Evolutionary conservation across 2,113 vertebrate species (phyloP), one percentile per base, ranked within the genome.

Genomic region (Gadus macrocephalus): DNA sequence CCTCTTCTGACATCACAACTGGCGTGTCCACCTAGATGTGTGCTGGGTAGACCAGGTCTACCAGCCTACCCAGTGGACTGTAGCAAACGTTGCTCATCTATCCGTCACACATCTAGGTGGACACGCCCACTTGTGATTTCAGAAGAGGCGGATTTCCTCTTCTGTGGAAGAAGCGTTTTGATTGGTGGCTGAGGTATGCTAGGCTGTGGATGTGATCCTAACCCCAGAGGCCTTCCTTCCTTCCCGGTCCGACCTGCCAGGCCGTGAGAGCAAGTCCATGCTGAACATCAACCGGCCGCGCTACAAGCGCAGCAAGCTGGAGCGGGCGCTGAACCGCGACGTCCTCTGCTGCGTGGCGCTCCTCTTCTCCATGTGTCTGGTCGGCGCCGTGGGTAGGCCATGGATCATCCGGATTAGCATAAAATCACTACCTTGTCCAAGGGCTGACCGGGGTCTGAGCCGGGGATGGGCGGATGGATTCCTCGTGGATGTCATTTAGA

Each of bases 211-310:
- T 49, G 42, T 9, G 4, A 49, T 5, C 5, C 8, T 49, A 49
- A 49, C 42, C 7, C 5, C 5, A 49, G 42, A 4, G 8, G 7
- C 42, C 5, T 49, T 49, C 42, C 38, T 11, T 3, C 38, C 42
- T 60, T 65, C 73, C 35, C 55, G 9, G 59, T 84, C 35, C 19
- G n/a, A 38, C 12, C 72, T 78, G 87, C 49, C 85, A 98, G 97
- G 96, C 64, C 95, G 94, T 15, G 97, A 98, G 79, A 96, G 95
- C 1, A 98, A 99, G 86, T 94, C 95, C 76, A 95, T 98, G 96
- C 87, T 98, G 14, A 98, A 98, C 89, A 96, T 95, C 84, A 93
- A 78, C 0, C 93, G 93, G 2, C 89, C 96, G 0, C 92, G 95
- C 16, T 96, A 95, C 88, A 98, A 99, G 76, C 94, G 95, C 88